These are phyloP conservation scores for Drosophila ficusphila DNA, from an alignment of 1,140 invertebrate species.

Conservation along the genomic window DNA sequence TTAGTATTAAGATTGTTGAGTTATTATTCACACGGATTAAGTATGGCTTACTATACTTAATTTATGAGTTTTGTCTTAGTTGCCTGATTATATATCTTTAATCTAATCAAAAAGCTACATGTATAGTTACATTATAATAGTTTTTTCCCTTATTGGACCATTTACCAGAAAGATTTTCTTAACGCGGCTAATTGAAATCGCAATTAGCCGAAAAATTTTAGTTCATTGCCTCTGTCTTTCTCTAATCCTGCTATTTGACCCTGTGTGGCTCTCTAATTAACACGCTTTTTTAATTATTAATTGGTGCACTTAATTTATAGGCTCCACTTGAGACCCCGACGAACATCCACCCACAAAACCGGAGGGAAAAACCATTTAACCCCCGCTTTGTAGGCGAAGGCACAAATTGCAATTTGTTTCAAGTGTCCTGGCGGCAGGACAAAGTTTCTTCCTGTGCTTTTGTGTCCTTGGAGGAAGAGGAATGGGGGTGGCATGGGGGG, in stretches of 20 bases:
- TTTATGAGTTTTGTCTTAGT: too few species aligned
- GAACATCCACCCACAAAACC: neutral
- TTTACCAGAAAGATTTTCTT: constrained; percentile 30
- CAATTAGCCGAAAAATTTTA: constrained; percentile 55
- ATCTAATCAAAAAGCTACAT: too few species aligned
- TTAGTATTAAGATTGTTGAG: constrained; percentile 16
- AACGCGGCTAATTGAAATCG: constrained; percentile 71
- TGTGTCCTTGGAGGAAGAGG: constrained; percentile 20
- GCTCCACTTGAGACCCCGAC: constrained; percentile 17
- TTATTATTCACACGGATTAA: neutral
- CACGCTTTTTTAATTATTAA: constrained; percentile 79
- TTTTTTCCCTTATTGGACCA: too few species aligned
- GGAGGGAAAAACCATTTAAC: constrained; percentile 9
- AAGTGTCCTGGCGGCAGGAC: constrained; percentile 69
- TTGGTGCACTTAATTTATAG: constrained; percentile 78
- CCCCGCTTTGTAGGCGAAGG: constrained; percentile 29
- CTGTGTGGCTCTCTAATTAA: constrained; percentile 63
- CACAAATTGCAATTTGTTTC: constrained; percentile 77
- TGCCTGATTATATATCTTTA: too few species aligned
- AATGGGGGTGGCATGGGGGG: neutral
- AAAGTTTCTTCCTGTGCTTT: constrained; percentile 58
- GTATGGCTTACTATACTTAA: neutral
- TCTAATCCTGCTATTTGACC: neutral
- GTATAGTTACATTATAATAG: too few species aligned
- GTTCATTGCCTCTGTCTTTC: constrained; percentile 2